Evolutionary conservation across 2,888 invertebrate species (phyloP).

Genomic region (Dorcus parallelipipedus): DNA sequence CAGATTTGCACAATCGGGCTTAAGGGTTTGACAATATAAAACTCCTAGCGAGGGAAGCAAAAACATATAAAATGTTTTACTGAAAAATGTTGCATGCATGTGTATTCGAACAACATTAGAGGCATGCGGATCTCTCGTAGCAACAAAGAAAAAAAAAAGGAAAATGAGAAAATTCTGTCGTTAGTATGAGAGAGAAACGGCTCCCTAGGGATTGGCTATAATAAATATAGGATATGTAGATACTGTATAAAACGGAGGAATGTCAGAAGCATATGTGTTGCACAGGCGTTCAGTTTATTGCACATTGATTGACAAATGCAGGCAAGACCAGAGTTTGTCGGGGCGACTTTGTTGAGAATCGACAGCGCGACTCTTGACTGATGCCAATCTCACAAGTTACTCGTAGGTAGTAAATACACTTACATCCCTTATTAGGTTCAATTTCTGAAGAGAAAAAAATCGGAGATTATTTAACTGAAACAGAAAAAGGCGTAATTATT

Average conservation of each 20-base stretch:
- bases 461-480: too few species aligned
- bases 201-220: conserved; percentile 47
- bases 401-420: background rate
- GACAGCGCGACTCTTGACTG: conserved; percentile 44
- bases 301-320: conserved; percentile 21
- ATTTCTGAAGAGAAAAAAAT: too few species aligned
- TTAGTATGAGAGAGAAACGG: conserved; percentile 37
- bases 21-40: conserved; percentile 30
- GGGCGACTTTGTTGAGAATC: conserved; percentile 33
- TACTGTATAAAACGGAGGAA: conserved; percentile 48
- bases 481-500: too few species aligned
- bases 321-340: conserved; percentile 25
- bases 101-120: conserved; percentile 33
- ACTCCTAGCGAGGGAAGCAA: conserved; percentile 23
- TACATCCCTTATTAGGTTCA: too few species aligned
- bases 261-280: conserved; percentile 47
- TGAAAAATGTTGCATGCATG: conserved; percentile 30
- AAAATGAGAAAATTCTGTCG: conserved; percentile 37
- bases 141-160: conserved; percentile 21
- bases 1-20: conserved; percentile 9
- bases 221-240: conserved; percentile 50
- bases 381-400: conserved; percentile 34
- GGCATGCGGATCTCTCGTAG: conserved; percentile 27
- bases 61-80: conserved; percentile 34
- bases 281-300: conserved; percentile 30